These are phyloP conservation scores for Gryon sp. DNA, from an alignment of 1,140 invertebrate genomes.

Conservation along the genomic window DNA sequence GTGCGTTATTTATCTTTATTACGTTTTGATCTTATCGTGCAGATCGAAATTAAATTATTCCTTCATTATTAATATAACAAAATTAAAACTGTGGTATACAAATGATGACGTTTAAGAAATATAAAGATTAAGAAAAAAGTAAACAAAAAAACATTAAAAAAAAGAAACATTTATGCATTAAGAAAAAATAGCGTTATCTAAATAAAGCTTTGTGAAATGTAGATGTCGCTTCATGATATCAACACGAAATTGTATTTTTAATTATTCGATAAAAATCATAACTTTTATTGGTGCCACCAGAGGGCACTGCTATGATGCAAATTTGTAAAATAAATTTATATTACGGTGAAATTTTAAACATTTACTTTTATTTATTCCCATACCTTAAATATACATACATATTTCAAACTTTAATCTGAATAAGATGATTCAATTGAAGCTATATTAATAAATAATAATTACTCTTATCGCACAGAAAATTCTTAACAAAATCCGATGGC, in stretches of 20 bases:
- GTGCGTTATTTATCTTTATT: slow-evolving; percentile 37
- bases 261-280: slow-evolving; percentile 58
- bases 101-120: slow-evolving; percentile 22
- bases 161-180: slow-evolving; percentile 30
- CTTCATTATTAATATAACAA: slow-evolving; percentile 13
- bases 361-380: slow-evolving; percentile 11
- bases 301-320: slow-evolving; percentile 49
- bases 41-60: slow-evolving; percentile 53
- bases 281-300: slow-evolving; percentile 53
- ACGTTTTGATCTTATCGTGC: slow-evolving; percentile 21
- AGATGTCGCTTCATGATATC: slow-evolving; percentile 62
- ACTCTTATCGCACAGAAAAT: too few relatives aligned
- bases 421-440: too few relatives aligned
- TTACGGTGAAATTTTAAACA: slow-evolving; percentile 52
- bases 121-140: slow-evolving; percentile 2
- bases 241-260: slow-evolving; percentile 60
- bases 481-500: slow-evolving; percentile 5
- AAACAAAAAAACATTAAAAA: not conserved
- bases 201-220: slow-evolving; percentile 59
- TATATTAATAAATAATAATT: too few relatives aligned
- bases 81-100: slow-evolving; percentile 13
- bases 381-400: too few relatives aligned
- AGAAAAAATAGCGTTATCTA: slow-evolving; percentile 52
- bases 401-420: too few relatives aligned
- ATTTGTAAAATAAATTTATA: slow-evolving; percentile 63